These are phyloP conservation scores for Cyclophora punctaria DNA, from an alignment of 2,888 invertebrate genomes.

Conservation along the genomic window DNA sequence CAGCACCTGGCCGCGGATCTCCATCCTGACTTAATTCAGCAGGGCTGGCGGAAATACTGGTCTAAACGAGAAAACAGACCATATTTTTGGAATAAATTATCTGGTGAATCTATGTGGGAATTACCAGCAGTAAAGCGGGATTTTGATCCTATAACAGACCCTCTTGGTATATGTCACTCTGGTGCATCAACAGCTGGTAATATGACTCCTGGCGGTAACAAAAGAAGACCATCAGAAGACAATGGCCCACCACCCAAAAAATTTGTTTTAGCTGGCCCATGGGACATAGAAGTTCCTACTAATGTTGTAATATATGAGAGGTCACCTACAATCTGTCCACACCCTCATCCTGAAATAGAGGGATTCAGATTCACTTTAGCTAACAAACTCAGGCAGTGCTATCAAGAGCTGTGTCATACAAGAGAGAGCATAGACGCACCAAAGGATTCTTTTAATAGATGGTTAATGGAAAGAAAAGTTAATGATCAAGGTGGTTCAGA, in stretches of 20 bases:
- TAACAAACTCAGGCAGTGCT: slow-evolving; percentile 90
- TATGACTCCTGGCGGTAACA: slow-evolving; percentile 76
- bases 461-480: slow-evolving; percentile 97
- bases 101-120: slow-evolving; percentile 98
- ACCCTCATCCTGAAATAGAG: slow-evolving; percentile 96
- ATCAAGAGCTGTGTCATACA: slow-evolving; percentile 95
- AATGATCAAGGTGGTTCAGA: slow-evolving; percentile 90
- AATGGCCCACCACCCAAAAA: slow-evolving; percentile 87
- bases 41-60: slow-evolving; percentile 98
- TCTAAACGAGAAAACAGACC: slow-evolving; percentile 95
- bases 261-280: slow-evolving; percentile 91
- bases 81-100: slow-evolving; percentile 97
- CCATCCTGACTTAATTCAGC: slow-evolving; percentile 77
- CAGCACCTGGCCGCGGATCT: slow-evolving; percentile 64
- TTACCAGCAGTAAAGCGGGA: slow-evolving; percentile 88
- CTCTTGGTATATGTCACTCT: slow-evolving; percentile 84
- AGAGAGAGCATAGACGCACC: slow-evolving; percentile 96
- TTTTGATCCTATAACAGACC: slow-evolving; percentile 94
- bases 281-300: slow-evolving; percentile 95
- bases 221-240: slow-evolving; percentile 87
- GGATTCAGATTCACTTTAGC: slow-evolving; percentile 87
- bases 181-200: slow-evolving; percentile 59
- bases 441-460: slow-evolving; percentile 95
- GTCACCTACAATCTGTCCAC: slow-evolving; percentile 87
- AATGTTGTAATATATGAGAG: slow-evolving; percentile 93